A percentile compares a stretch with the other conserved stretches of the same genome.
Evolutionary conservation across 2,888 invertebrate species (phyloP).

Genomic region (Hyppa rectilinea): DNA sequence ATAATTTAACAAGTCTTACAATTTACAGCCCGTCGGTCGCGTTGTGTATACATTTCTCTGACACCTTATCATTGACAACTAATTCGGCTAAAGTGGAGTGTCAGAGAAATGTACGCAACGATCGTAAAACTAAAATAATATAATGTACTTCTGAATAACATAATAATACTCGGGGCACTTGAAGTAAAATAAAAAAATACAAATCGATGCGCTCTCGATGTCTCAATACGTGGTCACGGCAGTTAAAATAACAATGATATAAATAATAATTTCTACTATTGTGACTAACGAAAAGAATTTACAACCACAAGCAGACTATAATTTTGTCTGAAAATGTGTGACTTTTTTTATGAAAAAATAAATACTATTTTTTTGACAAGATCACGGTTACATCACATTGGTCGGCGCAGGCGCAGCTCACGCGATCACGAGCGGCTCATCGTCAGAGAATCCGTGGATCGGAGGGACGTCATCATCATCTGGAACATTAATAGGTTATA

Average conservation of each 20-base stretch:
- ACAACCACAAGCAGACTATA: conserved; percentile 49
- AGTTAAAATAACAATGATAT: conserved; percentile 23
- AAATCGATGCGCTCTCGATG: conserved; percentile 49
- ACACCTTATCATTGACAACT: conserved; percentile 52
- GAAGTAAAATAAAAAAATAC: conserved; percentile 50
- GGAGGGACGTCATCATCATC: conserved; percentile 97
- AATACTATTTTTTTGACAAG: conserved; percentile 83
- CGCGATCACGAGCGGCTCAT: conserved; percentile 98
- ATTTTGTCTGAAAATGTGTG: conserved; percentile 40
- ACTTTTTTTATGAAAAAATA: conserved; percentile 69
- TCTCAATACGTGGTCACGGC: conserved; percentile 18
- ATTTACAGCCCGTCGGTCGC: conserved; percentile 80
- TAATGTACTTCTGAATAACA: conserved; percentile 68
- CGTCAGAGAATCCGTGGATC: conserved; percentile 97
- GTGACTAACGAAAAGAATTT: conserved; percentile 41
- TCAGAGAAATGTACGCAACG: conserved; percentile 52
- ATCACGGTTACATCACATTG: conserved; percentile 79
- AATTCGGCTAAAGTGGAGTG: conserved; percentile 59
- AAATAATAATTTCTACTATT: conserved; percentile 39
- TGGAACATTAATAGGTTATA: conserved; percentile 68
- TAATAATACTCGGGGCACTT: conserved; percentile 74
- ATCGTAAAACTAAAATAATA: conserved; percentile 67
- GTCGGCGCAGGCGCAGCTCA: conserved; percentile 81
- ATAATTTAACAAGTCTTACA: conserved; percentile 82
- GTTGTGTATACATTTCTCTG: conserved; percentile 67